Base-by-base conservation (phyloP, 64 coral and sea anemone species). In the Montipora capricornis region DNA sequence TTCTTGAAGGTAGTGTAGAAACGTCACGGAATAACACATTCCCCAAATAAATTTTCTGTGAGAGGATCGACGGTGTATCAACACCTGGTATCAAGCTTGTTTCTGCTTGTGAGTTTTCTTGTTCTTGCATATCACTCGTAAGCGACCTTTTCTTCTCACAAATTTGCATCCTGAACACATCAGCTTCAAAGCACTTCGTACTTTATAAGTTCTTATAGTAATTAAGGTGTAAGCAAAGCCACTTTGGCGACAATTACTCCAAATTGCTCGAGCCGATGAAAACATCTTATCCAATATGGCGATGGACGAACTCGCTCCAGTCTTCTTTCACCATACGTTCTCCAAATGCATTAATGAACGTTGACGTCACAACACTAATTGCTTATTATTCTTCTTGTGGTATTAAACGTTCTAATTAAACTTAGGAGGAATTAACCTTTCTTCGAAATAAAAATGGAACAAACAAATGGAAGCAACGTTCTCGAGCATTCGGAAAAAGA, bases 71-170 rank as follows among this genome's bases (percentile, higher is more conserved):
- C 4, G 61, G 61, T 57, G 53, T 11, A 57, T 57, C 0, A 57
- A 57, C 9, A 64, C 3, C 13, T 6, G 3, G 62, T 67, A 15
- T 71, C 68, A 71, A 71, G 68, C 70, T 83, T 99, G 95, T 67
- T 99, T 99, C 62, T 99, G 98, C 71, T 99, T 99, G 89, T 99
- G 98, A 46, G 94, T 96, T 37, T 91, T 91, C 74, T 99, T 96
- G 47, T 93, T 89, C 76, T 99, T 99, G 73, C 98, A 99, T 9
- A 99, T 90, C 29, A 99, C 95, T 8, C 98, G 92, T 58, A 99
- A 61, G 62, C 89, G 88, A 20, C 98, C 98, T 79, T 96, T 99
- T 71, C 98, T 99, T 81, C 87, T 99, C 19, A 99, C 98, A 90
- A 99, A 99, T 64, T 91, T 94, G 58, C 98, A 99, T 79, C 83